phyloP scores from a whole-genome alignment of 2,888 invertebrate genomes.

The Plagodis pulveraria region DNA sequence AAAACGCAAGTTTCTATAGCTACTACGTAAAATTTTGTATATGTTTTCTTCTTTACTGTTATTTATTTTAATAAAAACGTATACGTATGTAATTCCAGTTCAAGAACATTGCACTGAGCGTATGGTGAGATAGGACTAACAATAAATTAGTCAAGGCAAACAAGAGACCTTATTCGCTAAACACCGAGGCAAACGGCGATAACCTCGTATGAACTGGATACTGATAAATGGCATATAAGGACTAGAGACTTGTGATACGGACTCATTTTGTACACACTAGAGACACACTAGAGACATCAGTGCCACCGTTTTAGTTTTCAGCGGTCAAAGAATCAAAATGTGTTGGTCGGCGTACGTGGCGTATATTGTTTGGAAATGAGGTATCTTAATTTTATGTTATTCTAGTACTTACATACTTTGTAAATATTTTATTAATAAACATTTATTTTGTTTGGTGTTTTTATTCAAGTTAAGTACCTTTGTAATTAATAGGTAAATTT shows the following conservation, averaged over 20 bases:
- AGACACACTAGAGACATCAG: constrained; percentile 2
- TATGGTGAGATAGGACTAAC: background rate
- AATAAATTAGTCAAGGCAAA: constrained; percentile 26
- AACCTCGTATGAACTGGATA: constrained; percentile 20
- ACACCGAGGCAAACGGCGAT: constrained; percentile 20
- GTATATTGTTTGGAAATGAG: background rate
- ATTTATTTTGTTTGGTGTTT: constrained; percentile 47
- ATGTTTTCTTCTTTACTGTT: too few relatives aligned
- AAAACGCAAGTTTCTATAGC: too few relatives aligned
- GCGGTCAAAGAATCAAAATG: constrained; percentile 60
- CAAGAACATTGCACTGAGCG: constrained; percentile 1
- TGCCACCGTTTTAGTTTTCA: background rate
- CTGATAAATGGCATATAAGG: constrained; percentile 24
- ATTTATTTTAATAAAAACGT: background rate
- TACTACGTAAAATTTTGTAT: too few relatives aligned
- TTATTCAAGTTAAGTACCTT: constrained; percentile 34
- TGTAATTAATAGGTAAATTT: too few relatives aligned
- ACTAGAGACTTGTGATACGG: constrained; percentile 2
- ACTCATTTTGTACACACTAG: constrained; percentile 24
- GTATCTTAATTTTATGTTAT: background rate
- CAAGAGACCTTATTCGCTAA: constrained; percentile 17
- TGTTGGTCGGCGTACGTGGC: constrained; percentile 40
- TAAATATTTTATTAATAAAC: constrained; percentile 18
- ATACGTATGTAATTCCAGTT: too few relatives aligned
- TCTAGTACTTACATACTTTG: background rate